Evolutionary conservation across 1,140 invertebrate genomes (phyloP).

Genomic region (Diachasma alloeum): DNA sequence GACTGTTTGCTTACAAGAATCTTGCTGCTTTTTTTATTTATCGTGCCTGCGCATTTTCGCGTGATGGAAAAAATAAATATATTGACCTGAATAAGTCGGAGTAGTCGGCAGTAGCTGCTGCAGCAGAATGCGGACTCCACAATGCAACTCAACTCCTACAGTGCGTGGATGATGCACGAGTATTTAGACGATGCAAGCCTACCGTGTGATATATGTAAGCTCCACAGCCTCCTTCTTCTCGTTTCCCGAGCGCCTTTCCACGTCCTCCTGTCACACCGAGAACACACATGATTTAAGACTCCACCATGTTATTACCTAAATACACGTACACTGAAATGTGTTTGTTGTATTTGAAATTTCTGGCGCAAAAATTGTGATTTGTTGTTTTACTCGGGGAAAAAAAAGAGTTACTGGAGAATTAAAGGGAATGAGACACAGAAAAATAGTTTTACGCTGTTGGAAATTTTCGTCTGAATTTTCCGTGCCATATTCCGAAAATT

Average conservation of each 20-base stretch:
- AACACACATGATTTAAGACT: slow-evolving; percentile 1
- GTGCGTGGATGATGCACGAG: slow-evolving; percentile 23
- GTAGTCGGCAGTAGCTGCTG: not conserved
- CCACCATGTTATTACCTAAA: not conserved
- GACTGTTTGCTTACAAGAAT: too few relatives aligned
- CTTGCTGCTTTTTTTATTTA: too few relatives aligned
- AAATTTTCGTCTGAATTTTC: too few relatives aligned
- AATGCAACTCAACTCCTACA: slow-evolving; percentile 26
- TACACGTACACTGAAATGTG: not conserved
- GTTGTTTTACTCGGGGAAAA: too few relatives aligned
- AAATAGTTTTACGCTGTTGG: too few relatives aligned
- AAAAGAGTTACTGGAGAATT: too few relatives aligned
- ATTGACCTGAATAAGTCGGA: too few relatives aligned
- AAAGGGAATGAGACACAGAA: too few relatives aligned
- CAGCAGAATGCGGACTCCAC: not conserved
- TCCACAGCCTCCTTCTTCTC: slow-evolving; percentile 17
- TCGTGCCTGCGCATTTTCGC: too few relatives aligned
- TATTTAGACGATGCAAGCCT: slow-evolving; percentile 18
- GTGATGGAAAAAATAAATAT: too few relatives aligned
- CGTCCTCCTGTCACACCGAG: slow-evolving; percentile 13
- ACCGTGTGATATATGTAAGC: slow-evolving; percentile 27
- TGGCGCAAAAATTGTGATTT: slow-evolving; percentile 17
- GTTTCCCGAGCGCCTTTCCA: slow-evolving; percentile 2
- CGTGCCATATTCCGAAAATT: too few relatives aligned
- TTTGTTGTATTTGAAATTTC: not conserved